Base-by-base conservation (phyloP, 2,113 vertebrate genomes). In the Aviceda subcristata region DNA sequence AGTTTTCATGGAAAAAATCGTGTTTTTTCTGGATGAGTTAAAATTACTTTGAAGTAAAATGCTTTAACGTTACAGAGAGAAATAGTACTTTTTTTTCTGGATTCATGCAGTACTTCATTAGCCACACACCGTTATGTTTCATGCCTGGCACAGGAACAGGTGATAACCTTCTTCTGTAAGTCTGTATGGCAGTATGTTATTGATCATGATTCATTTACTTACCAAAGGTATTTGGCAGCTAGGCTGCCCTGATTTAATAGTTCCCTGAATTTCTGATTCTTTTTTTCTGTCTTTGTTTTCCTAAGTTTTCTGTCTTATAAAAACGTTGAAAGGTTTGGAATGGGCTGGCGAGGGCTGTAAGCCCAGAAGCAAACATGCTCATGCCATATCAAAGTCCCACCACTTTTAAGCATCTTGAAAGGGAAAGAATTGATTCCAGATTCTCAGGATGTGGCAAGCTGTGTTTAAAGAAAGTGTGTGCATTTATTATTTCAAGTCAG, bases 401-500 rank as follows among this genome's bases (percentile, higher is more conserved):
- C 83, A 95, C 94, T 97, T 97, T 96, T 88, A 96, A 96, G 80
- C 94, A 78, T 97, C 96, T 97, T 97, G 94, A 98, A 98, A 96
- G 96, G 82, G 81, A 95, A 95, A 75, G 95, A 96, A 78, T 95
- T 97, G 94, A 76, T 95, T 97, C 97, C 97, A 98, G 97, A 98
- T 97, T 95, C 91, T 95, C 97, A 98, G 97, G 97, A 98, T 97
- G 97, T 98, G 97, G 96, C 55, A 81, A 97, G 97, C 96, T 92
- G 67, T 92, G 94, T 98, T 97, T 93, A 97, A 97, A 97, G 93
- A 97, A 89, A 95, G 68, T 89, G 97, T 95, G 87, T 96, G 90
- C 97, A 90, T 98, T 98, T 98, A 95, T 98, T 98, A 97, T 98
- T 98, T 92, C 94, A 97, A 96, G 93, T 96, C 96, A 96, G 74